Evolutionary conservation across 2,797 vertebrate species (phyloP), one percentile per base, ranked within the genome.

Genomic region (Galaxias olidus): DNA sequence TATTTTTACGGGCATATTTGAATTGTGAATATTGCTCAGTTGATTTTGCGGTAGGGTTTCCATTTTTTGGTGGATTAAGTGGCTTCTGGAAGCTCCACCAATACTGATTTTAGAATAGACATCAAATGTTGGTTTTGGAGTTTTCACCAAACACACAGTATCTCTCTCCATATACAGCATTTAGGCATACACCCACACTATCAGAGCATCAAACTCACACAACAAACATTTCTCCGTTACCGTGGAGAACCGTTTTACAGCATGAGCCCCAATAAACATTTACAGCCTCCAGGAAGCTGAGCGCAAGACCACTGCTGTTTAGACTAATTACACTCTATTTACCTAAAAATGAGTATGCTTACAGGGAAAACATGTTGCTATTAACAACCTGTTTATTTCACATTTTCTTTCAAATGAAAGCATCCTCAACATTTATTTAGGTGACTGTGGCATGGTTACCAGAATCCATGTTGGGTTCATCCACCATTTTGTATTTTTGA

Each of bases 211-310:
- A 56, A 48, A 62, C 60, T 75, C 76, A 75, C 68, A 81, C 75
- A 40, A 46, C 73, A 78, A 83, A 83, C 88, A 84, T 89, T 41
- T 80, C 83, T 86, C 62, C 46, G 86, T 90, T 83, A 83, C 90
- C 76, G 82, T 86, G 87, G 69, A 85, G 80, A 68, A 78, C 69
- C 13, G 68, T 71, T 90, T 87, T 90, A 90, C 72, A 62, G 73
- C 80, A 4, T 30, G 53, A 63, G 65, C 62, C 79, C 65, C 75
- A 70, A 72, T 89, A 91, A 90, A 92, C 91, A 18, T 91, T 90
- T 91, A 91, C 82, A 78, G 74, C 12, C 17, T 55, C 20, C 69
- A 76, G 60, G 78, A 74, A 61, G 65, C 69, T 56, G 60, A 53
- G 65, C 64, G 77, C 83, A 69, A 74, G 79, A 55, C 65, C 9